Evolutionary conservation across 2,797 vertebrate species (phyloP).

Genomic region (Crocidura indochinensis): DNA sequence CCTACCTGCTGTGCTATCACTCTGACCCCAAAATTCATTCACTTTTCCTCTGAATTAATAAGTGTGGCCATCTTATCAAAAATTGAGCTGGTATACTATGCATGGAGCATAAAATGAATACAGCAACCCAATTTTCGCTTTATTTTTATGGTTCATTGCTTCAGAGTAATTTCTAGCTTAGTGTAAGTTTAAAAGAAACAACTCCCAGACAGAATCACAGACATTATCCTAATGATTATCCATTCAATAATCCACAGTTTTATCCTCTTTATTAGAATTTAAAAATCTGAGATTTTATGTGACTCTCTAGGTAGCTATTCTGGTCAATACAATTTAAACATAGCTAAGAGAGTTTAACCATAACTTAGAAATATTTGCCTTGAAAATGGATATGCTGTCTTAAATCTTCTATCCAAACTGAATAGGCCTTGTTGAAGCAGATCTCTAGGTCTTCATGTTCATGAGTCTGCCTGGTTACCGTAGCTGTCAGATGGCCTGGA

Average conservation of each 20-base stretch:
- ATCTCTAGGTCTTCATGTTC: neutral
- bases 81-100: neutral
- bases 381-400: neutral
- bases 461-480: slow-evolving; percentile 17
- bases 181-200: neutral
- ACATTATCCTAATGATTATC: slow-evolving; percentile 39
- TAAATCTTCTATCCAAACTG: neutral
- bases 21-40: neutral
- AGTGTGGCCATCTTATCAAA: neutral
- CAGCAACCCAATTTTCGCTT: neutral
- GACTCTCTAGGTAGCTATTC: slow-evolving; percentile 20
- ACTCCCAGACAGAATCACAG: slow-evolving; percentile 39
- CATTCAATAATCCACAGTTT: slow-evolving; percentile 34
- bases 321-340: neutral
- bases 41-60: neutral
- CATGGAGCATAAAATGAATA: slow-evolving; percentile 24
- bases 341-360: slow-evolving; percentile 22
- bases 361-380: slow-evolving; percentile 54
- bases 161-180: slow-evolving; percentile 51
- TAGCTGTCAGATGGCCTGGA: neutral
- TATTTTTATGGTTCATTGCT: neutral
- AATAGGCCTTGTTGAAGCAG: neutral
- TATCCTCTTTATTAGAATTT: neutral
- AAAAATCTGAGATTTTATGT: slow-evolving; percentile 34
- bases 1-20: too few relatives aligned